A percentile compares a stretch with the other conserved stretches of the same genome.
These are phyloP conservation scores for Elymnias hypermnestra DNA, from an alignment of 1,140 invertebrate species.

Conservation along the genomic window DNA sequence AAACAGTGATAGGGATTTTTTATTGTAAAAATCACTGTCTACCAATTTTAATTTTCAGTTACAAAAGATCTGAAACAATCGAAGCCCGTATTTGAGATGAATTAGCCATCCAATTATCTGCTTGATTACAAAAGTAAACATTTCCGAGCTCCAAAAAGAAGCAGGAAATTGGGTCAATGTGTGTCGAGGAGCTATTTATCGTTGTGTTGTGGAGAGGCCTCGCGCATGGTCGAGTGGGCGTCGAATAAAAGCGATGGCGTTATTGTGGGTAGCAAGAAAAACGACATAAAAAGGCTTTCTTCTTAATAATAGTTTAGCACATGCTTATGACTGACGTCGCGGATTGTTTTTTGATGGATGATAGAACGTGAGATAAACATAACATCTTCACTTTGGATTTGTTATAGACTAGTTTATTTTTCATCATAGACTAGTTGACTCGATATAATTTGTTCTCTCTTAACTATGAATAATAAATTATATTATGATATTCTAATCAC, in stretches of 20 bases:
- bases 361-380: background rate
- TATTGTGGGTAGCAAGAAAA: background rate
- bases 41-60: no score
- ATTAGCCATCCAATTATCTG: background rate
- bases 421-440: no score
- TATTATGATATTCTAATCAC: no score
- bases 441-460: no score
- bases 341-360: background rate
- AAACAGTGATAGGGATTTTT: no score
- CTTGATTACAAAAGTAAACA: background rate
- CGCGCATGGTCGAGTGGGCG: background rate
- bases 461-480: no score
- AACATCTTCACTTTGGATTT: no score
- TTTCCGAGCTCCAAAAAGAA: background rate
- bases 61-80: background rate
- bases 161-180: conserved; percentile 1
- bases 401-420: no score
- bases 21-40: no score
- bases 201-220: conserved; percentile 1
- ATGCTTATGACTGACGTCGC: no score
- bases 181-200: background rate
- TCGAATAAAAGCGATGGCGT: background rate
- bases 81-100: background rate
- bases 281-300: background rate
- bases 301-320: background rate